Evolutionary conservation across 1,140 invertebrate genomes (phyloP).

Genomic region (Marisa cornuarietis): DNA sequence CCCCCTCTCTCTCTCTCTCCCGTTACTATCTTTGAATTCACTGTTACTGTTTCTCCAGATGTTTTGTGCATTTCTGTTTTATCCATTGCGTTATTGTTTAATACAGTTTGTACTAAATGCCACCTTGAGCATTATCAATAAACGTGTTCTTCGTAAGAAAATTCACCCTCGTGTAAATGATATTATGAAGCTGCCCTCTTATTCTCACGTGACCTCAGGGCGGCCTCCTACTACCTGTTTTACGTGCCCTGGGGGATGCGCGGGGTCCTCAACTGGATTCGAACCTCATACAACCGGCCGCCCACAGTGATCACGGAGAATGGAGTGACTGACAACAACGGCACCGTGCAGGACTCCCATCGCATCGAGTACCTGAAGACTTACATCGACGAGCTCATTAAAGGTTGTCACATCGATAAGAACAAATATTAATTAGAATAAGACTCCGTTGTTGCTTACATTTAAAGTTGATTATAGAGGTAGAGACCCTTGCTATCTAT

Average conservation of each 20-base stretch:
- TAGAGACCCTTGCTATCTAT: too few relatives aligned
- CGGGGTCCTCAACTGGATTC: slow-evolving; percentile 73
- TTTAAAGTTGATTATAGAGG: too few relatives aligned
- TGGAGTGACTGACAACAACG: slow-evolving; percentile 68
- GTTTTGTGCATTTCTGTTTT: too few relatives aligned
- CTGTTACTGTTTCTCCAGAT: too few relatives aligned
- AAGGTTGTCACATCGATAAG: slow-evolving; percentile 43
- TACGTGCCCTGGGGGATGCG: slow-evolving; percentile 70
- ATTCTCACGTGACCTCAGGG: background rate
- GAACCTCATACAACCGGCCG: slow-evolving; percentile 71
- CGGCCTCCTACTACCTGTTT: slow-evolving; percentile 16
- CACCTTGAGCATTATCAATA: too few relatives aligned
- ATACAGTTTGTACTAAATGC: too few relatives aligned
- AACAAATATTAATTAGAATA: too few relatives aligned
- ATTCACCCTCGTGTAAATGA: too few relatives aligned
- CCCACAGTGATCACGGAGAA: slow-evolving; percentile 75
- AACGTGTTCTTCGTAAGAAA: too few relatives aligned
- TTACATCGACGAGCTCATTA: slow-evolving; percentile 73
- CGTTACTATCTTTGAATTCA: background rate
- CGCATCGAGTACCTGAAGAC: slow-evolving; percentile 68
- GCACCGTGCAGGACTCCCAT: slow-evolving; percentile 67
- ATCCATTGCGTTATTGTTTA: too few relatives aligned
- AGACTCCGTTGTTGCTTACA: too few relatives aligned
- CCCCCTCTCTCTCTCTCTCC: background rate
- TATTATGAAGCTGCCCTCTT: too few relatives aligned